Percentiles rank a stretch among this genome's conserved stretches.
phyloP scores from a whole-genome alignment of 2,113 vertebrate species.

The Megaleporinus macrocephalus region DNA sequence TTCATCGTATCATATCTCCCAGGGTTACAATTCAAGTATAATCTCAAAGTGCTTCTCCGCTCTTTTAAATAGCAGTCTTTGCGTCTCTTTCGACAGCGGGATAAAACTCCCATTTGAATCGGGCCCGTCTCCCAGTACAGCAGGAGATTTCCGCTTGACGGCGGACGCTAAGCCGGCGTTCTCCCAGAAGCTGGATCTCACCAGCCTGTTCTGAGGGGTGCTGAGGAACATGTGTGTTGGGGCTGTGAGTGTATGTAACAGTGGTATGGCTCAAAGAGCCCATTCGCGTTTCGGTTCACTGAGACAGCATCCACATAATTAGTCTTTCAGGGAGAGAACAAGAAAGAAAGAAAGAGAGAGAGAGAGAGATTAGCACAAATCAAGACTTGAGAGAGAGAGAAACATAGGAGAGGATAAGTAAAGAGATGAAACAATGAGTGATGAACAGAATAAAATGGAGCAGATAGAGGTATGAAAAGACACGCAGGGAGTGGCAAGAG shows the following conservation, averaged over 20 bases:
- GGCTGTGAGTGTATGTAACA: conserved; percentile 50
- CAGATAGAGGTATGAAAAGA: not conserved
- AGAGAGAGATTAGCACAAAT: conserved; percentile 38
- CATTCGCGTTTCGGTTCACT: conserved; percentile 57
- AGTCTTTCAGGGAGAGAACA: conserved; percentile 51
- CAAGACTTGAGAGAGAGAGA: not conserved
- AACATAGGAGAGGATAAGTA: not conserved
- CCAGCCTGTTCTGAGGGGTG: not conserved
- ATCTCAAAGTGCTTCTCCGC: not conserved
- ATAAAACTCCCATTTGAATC: conserved; percentile 74
- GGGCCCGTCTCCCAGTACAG: conserved; percentile 57
- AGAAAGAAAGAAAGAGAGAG: conserved; percentile 52
- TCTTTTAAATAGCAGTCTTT: conserved; percentile 33
- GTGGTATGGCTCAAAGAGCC: conserved; percentile 48
- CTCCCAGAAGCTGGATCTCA: conserved; percentile 66
- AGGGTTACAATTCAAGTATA: conserved; percentile 42
- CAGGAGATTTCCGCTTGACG: conserved; percentile 71
- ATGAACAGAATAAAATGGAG: not conserved
- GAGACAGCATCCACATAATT: conserved; percentile 72
- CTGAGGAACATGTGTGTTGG: not conserved
- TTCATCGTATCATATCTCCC: conserved; percentile 42
- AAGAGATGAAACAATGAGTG: not conserved
- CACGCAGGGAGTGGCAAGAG: too few species aligned
- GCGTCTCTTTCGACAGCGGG: conserved; percentile 31
- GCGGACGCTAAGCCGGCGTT: conserved; percentile 70